phyloP scores from a whole-genome alignment of 2,888 invertebrate genomes.

The Sinelater perroti region DNA sequence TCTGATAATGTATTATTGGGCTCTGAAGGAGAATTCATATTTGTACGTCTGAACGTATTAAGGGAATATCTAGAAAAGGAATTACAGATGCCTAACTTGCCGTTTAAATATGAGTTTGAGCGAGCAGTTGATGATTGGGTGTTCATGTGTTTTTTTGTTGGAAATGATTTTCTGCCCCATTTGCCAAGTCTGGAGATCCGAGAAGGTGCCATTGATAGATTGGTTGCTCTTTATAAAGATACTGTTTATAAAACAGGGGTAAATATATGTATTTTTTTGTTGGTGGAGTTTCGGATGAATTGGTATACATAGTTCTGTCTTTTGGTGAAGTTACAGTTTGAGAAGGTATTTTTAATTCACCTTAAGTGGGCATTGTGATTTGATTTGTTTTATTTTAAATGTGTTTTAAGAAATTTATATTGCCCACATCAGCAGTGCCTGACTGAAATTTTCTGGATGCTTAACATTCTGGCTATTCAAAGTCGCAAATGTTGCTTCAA shows the following conservation, averaged over 20 bases:
- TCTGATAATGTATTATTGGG: conserved; percentile 70
- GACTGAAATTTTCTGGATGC: too few species aligned
- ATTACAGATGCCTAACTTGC: conserved; percentile 88
- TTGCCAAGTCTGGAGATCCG: conserved; percentile 97
- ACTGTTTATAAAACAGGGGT: conserved; percentile 92
- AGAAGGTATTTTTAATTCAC: too few species aligned
- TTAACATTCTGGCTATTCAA: too few species aligned
- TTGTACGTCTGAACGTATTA: conserved; percentile 90
- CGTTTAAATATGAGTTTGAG: conserved; percentile 95
- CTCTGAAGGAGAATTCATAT: conserved; percentile 87
- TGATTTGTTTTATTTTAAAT: too few species aligned
- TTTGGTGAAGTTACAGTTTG: too few species aligned
- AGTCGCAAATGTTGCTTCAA: too few species aligned
- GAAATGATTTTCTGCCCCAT: conserved; percentile 98
- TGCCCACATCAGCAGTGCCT: too few species aligned
- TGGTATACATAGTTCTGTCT: too few species aligned
- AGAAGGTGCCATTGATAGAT: conserved; percentile 94
- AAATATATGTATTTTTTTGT: conserved; percentile 48
- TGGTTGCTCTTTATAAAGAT: conserved; percentile 93
- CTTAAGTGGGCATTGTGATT: too few species aligned
- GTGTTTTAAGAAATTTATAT: too few species aligned
- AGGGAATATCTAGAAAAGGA: conserved; percentile 94
- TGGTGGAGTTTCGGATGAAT: not conserved
- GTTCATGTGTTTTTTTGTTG: conserved; percentile 99
- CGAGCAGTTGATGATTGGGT: conserved; percentile 98